Base-by-base conservation (phyloP, 2,113 vertebrate genomes). In the Protomyctophum bolini region DNA sequence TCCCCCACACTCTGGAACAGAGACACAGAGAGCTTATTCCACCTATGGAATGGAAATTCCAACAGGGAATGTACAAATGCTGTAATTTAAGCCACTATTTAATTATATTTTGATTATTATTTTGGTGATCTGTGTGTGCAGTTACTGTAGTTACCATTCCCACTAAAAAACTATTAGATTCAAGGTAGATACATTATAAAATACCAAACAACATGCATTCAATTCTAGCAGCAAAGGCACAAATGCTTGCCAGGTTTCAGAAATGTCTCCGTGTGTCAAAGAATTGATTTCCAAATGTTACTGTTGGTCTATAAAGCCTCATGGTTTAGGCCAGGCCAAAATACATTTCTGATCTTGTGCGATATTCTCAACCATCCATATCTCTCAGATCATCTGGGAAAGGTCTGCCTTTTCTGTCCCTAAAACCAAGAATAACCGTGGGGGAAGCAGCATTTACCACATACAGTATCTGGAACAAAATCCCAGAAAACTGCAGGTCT, bases 1-100 rank as follows among this genome's bases (percentile, higher is more conserved):
- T 70, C 95, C 95, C 10, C 98, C 98, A 0, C 98, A 99, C 57
- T 92, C 98, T 99, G 75, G 47, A 81, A 83, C 70, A 72, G 48
- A 72, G 51, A 76, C 46, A 76, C 48, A 70, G 15, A 41, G 33
- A 41, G 33, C 33, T 41, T 41, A 41, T 41, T 41, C 33, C 33
- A 41, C 33, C 33, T 6, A 41, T 41, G 33, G 33, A 41, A 41
- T 68, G 72, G 1, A 15, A 41, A 74, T 33, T 72, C 4, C 6
- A 47, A 77, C 28, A 48, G 48, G 33, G n/a, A 63, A 75, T 83
- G 29, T 10, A 21, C 0, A 55, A 1, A 6, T 58, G 0, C 7
- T 10, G 0, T 63, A 51, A 57, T 66, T 48, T 60, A 7, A 59
- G 9, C 10, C 9, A 9, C 45, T 54, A 46, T 68, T 41, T 51